These are phyloP conservation scores for Drosophila neocordata DNA, from an alignment of 1,140 invertebrate genomes.

Conservation along the genomic window DNA sequence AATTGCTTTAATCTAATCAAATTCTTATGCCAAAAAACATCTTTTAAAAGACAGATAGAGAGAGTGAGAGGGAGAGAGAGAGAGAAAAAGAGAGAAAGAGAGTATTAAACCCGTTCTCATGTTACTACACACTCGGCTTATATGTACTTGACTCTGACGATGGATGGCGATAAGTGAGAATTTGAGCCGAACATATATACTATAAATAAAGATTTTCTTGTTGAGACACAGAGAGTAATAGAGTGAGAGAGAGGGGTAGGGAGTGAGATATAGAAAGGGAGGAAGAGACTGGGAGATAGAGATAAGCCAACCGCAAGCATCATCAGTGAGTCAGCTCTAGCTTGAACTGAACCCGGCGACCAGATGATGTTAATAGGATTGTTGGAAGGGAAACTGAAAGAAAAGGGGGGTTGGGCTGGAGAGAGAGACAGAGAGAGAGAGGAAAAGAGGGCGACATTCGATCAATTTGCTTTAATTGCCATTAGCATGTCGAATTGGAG, in stretches of 20 bases:
- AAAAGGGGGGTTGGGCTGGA: not conserved
- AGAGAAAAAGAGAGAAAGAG: not conserved
- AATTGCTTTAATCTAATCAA: conserved; percentile 5
- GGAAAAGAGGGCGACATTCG: conserved; percentile 54
- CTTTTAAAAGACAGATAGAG: not conserved
- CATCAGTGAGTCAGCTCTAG: conserved; percentile 54
- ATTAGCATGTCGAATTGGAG: conserved; percentile 69
- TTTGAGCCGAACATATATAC: conserved; percentile 5
- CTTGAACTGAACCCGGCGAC: conserved; percentile 1
- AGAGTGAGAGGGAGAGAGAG: not conserved
- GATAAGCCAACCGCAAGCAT: conserved; percentile 10
- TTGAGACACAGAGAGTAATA: not conserved
- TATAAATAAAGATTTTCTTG: conserved; percentile 11
- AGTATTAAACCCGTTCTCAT: conserved; percentile 3
- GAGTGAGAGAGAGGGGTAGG: not conserved
- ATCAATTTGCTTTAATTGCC: conserved; percentile 76
- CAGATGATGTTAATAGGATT: conserved; percentile 10
- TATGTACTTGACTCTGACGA: conserved; percentile 6
- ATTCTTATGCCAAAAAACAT: conserved; percentile 8
- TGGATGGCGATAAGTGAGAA: conserved; percentile 11
- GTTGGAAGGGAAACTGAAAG: not conserved
- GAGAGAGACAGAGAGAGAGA: conserved; percentile 16
- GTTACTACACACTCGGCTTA: not conserved
- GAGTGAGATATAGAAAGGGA: not conserved
- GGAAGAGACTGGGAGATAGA: not conserved